phyloP scores from a whole-genome alignment of 1,140 invertebrate genomes.

The Prorops nasuta region DNA sequence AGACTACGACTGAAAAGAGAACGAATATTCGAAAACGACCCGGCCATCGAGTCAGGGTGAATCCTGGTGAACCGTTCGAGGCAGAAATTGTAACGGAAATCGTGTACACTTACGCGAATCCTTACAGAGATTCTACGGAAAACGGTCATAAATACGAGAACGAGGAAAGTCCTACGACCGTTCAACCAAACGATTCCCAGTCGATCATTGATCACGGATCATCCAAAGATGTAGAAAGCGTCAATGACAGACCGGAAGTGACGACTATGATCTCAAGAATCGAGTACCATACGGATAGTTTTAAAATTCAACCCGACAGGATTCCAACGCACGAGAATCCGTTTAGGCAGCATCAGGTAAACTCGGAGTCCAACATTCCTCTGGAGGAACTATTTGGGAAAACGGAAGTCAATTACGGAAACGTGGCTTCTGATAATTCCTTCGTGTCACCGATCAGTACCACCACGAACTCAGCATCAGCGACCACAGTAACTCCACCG shows the following conservation, averaged over 20 bases:
- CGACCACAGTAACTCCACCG: slow-evolving; percentile 23
- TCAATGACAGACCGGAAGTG: slow-evolving; percentile 5
- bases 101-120: slow-evolving; percentile 4
- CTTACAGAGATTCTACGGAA: slow-evolving; percentile 6
- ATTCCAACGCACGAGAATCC: slow-evolving; percentile 4
- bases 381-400: slow-evolving; percentile 40
- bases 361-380: slow-evolving; percentile 24
- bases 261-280: slow-evolving; percentile 12
- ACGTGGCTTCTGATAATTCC: slow-evolving; percentile 1
- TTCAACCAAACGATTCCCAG: slow-evolving; percentile 14
- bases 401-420: slow-evolving; percentile 37
- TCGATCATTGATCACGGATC: neutral
- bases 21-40: slow-evolving; percentile 26
- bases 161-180: slow-evolving; percentile 15
- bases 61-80: slow-evolving; percentile 26
- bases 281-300: slow-evolving; percentile 27
- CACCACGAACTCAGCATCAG: slow-evolving; percentile 15
- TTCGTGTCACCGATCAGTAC: slow-evolving; percentile 26
- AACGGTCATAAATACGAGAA: slow-evolving; percentile 3
- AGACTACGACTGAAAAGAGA: slow-evolving; percentile 17
- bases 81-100: slow-evolving; percentile 29
- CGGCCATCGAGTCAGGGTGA: slow-evolving; percentile 22
- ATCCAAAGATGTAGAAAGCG: neutral
- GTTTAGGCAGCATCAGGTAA: neutral
- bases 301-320: neutral